A percentile compares a stretch with the other conserved stretches of the same genome.
Conservation (phyloP, 2,113 vertebrate genomes). For the Psettodes erumei region DNA sequence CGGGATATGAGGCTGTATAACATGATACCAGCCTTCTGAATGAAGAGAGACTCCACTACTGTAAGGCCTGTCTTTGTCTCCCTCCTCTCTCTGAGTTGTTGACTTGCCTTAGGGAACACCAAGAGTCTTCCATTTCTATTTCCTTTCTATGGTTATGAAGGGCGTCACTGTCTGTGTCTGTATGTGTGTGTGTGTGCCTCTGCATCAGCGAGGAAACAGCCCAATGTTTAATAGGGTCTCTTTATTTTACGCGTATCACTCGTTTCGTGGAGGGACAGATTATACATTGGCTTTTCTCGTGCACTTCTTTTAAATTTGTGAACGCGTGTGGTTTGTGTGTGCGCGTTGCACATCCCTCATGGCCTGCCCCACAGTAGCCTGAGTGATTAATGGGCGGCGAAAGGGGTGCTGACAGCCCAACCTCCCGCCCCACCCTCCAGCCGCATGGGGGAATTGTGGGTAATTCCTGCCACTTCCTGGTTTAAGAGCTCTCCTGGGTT, state of each 20-base stretch:
- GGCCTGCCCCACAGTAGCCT: slow-evolving; percentile 52
- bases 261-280: slow-evolving; percentile 28
- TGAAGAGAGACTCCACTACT: slow-evolving; percentile 33
- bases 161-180: not conserved
- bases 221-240: slow-evolving; percentile 35
- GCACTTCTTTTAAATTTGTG: slow-evolving; percentile 29
- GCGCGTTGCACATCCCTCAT: slow-evolving; percentile 15
- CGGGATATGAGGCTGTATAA: slow-evolving; percentile 25
- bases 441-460: slow-evolving; percentile 50
- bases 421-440: slow-evolving; percentile 31
- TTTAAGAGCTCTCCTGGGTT: slow-evolving; percentile 47
- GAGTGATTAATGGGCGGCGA: slow-evolving; percentile 67
- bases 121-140: slow-evolving; percentile 55
- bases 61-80: slow-evolving; percentile 60
- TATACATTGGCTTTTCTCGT: slow-evolving; percentile 24
- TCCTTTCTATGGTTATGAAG: slow-evolving; percentile 49
- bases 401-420: slow-evolving; percentile 61
- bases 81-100: slow-evolving; percentile 38
- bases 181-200: slow-evolving; percentile 26
- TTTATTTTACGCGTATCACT: slow-evolving; percentile 24
- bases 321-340: not conserved
- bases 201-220: slow-evolving; percentile 43
- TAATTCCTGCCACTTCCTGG: slow-evolving; percentile 64
- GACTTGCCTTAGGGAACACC: slow-evolving; percentile 60
- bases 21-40: slow-evolving; percentile 40